These are phyloP conservation scores for Scaptomyza pallida DNA, from an alignment of 1,140 invertebrate genomes.

Conservation along the genomic window DNA sequence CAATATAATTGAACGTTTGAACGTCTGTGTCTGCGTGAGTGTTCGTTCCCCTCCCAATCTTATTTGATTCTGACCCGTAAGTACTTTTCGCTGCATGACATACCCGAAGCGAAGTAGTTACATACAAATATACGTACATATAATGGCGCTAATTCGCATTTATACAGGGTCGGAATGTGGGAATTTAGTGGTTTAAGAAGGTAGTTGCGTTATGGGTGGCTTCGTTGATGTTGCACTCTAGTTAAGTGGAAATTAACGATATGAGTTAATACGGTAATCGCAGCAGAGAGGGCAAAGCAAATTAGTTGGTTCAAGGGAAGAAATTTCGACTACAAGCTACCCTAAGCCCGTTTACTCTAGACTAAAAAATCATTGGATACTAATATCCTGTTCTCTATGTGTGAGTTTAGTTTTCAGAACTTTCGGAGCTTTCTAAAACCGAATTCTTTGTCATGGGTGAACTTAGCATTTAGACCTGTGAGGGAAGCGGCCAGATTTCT, in stretches of 20 bases:
- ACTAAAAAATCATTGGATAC: no score
- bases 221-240: not conserved
- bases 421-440: no score
- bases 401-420: no score
- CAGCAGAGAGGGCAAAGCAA: not conserved
- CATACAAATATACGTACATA: not conserved
- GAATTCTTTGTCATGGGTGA: no score
- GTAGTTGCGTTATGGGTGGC: not conserved
- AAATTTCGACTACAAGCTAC: no score
- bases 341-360: no score
- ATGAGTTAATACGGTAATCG: not conserved
- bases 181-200: not conserved
- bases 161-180: not conserved
- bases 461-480: no score
- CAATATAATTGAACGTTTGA: slow-evolving; percentile 10
- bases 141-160: not conserved
- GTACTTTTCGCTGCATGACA: not conserved
- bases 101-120: not conserved
- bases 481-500: no score
- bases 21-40: not conserved
- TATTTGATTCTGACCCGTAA: not conserved
- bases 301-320: no score
- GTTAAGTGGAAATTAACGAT: not conserved
- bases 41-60: not conserved
- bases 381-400: no score